Base-by-base conservation (phyloP, 1,140 invertebrate species). In the Dendrolimus punctatus region DNA sequence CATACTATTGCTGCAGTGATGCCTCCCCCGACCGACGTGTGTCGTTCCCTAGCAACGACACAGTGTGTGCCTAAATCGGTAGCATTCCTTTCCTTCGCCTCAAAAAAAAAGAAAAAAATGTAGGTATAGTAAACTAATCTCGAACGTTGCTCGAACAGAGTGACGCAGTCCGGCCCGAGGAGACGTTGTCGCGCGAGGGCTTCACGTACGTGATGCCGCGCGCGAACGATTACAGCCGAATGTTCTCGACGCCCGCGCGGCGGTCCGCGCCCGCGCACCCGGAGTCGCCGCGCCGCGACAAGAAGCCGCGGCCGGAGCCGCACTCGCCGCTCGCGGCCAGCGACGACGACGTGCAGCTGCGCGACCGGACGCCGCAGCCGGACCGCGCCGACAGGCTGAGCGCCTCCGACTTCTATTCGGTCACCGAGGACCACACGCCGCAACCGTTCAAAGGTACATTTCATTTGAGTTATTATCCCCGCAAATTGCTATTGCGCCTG, bases 121-220 rank as follows among this genome's bases (percentile, higher is more conserved):
- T 36, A 8, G 46, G 37, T 10, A 36, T 47, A 6, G 4, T 47
- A 47, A 48, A 8, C 46, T 48, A 38, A 45, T 48, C 8, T 38
- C 7, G 40, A 41, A 23, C 41, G 47, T 46, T 39, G 37, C 39
- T 45, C 52, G 40, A 43, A 38, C 65, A 85, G 81, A 57, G 65
- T 10, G 60, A 65, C 49, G 59, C 65, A 46, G 60, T 58, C 8
- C 71, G 79, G 6, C 74, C 82, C 2, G 80, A 84, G 53, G 80
- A 84, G 40, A 56, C 76, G 0, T 54, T 86, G 2, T 66, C 76
- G 1, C 80, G 85, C 39, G 80, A 88, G 52, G 86, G 87, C 4
- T 69, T 90, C 55, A 82, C 83, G 38, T 90, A 85, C 75, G 89
- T 90, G 53, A 81, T 87, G 53, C 88, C 88, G n/a, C 80, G 85